These are phyloP conservation scores for Drosophila atroscutellata DNA, from an alignment of 2,888 invertebrate species.

Conservation along the genomic window DNA sequence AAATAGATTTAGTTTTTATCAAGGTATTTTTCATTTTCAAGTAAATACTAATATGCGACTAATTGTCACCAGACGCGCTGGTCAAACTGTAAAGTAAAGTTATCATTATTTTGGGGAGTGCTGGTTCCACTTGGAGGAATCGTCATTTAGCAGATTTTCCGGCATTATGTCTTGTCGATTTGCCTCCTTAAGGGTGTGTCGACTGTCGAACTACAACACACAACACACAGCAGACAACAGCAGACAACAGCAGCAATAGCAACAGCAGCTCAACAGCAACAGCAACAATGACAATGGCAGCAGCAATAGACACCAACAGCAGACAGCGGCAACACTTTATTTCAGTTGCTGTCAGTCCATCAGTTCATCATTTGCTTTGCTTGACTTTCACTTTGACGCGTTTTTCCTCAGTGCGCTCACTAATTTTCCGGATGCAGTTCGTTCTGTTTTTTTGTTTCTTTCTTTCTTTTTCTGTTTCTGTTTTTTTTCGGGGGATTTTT, in stretches of 20 bases:
- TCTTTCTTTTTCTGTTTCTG: slow-evolving; percentile 11
- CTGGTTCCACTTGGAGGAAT: slow-evolving; percentile 39
- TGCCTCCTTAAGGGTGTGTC: slow-evolving; percentile 36
- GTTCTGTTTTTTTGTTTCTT: slow-evolving; percentile 37
- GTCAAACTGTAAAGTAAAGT: not conserved
- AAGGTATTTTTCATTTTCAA: not conserved
- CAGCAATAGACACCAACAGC: slow-evolving; percentile 1
- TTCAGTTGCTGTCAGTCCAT: slow-evolving; percentile 55
- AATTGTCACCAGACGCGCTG: too few species aligned
- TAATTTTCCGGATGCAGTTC: slow-evolving; percentile 75
- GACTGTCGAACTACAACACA: slow-evolving; percentile 32
- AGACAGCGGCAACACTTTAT: slow-evolving; percentile 25
- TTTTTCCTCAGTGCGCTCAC: slow-evolving; percentile 66
- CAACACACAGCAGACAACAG: not conserved
- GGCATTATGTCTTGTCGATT: slow-evolving; percentile 12
- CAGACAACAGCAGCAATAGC: not conserved
- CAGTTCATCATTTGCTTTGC: slow-evolving; percentile 52
- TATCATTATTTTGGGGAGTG: slow-evolving; percentile 1
- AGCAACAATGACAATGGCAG: not conserved
- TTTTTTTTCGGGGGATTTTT: slow-evolving; percentile 1
- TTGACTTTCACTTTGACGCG: slow-evolving; percentile 68
- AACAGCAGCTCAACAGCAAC: not conserved
- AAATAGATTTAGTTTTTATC: not conserved
- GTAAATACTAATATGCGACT: not conserved
- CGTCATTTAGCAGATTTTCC: slow-evolving; percentile 15